A percentile compares a stretch with the other conserved stretches of the same genome.
Evolutionary conservation across 2,113 vertebrate genomes (phyloP).

Genomic region (Microtus oregoni): DNA sequence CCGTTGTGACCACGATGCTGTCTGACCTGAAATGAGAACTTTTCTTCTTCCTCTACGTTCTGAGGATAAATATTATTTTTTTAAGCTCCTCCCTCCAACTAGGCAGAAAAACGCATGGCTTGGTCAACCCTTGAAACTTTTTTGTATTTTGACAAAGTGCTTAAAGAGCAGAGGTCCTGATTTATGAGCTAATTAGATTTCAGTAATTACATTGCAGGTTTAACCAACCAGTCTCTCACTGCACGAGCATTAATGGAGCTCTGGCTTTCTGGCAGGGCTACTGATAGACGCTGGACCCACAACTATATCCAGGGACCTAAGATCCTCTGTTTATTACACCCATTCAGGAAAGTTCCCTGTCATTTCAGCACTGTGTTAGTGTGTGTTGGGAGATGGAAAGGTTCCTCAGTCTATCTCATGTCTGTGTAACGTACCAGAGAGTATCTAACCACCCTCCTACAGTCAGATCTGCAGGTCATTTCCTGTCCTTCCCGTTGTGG

Average conservation of each 20-base stretch:
- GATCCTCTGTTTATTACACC: no score
- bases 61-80: conserved; percentile 7
- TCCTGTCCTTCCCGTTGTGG: not conserved
- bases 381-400: not conserved
- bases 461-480: not conserved
- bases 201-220: not conserved
- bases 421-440: not conserved
- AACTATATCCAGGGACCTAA: not conserved
- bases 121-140: not conserved
- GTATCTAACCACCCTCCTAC: no score
- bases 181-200: conserved; percentile 18
- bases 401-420: not conserved
- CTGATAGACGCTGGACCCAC: not conserved
- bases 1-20: not conserved
- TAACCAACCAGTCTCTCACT: not conserved
- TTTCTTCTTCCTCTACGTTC: not conserved
- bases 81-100: not conserved
- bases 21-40: not conserved
- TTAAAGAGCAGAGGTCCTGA: not conserved
- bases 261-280: not conserved
- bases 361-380: not conserved
- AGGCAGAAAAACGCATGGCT: not conserved
- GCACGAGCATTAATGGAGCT: not conserved
- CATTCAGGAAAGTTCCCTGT: not conserved
- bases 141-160: not conserved